phyloP scores from a whole-genome alignment of 2,113 vertebrate species.

The Pionites leucogaster region DNA sequence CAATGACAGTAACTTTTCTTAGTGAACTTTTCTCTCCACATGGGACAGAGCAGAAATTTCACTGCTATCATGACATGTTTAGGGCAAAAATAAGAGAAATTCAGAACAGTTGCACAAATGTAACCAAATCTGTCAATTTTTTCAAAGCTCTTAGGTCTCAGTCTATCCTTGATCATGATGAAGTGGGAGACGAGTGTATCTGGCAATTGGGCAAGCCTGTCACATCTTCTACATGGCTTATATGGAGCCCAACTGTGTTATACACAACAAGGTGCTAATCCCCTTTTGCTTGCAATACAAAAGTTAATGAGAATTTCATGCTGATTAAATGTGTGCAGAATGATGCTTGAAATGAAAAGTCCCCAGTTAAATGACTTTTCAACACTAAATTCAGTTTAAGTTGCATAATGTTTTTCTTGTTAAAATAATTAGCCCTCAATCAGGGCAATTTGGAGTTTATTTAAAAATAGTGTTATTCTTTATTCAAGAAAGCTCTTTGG shows the following conservation, averaged over 20 bases:
- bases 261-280: neutral
- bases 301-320: neutral
- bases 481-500: neutral
- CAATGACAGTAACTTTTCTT: neutral
- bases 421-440: conserved; percentile 5
- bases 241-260: neutral
- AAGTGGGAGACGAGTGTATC: neutral
- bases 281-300: neutral
- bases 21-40: neutral
- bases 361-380: neutral
- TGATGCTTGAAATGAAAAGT: neutral
- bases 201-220: neutral
- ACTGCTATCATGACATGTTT: neutral
- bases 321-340: neutral
- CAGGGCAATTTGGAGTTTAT: neutral
- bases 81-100: neutral
- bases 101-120: neutral
- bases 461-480: neutral
- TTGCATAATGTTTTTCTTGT: neutral
- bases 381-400: neutral
- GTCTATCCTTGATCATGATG: accelerated
- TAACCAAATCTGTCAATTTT: neutral
- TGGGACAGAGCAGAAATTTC: neutral
- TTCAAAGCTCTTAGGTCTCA: neutral
- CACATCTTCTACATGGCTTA: neutral